Base-by-base conservation (phyloP, 2,888 invertebrate genomes). In the Dromius quadrimaculatus region DNA sequence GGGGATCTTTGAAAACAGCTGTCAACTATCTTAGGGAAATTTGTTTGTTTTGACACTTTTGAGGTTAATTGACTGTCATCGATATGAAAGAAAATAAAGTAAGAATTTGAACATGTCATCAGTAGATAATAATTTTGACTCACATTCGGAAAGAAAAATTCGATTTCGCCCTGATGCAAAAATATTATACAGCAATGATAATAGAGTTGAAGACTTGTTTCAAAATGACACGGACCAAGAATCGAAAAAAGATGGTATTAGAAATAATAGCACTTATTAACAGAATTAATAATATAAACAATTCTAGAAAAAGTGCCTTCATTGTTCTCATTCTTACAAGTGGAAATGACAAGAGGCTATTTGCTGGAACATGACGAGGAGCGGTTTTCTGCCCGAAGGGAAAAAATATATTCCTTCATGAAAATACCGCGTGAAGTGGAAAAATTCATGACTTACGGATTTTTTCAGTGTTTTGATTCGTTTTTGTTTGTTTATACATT, bases 401-500 rank as follows among this genome's bases (percentile, higher is more conserved):
- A 98, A 80, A 94, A 97, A 84, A 94, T 98, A 47, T 98, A 98
- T 81, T 95, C 96, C 0, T 98, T 98, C 80, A 92, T 98, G 85
- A 93, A 93, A 84, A 95, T 98, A 79, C 96, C 99, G 1, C 87
- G 91, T 76, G 95, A 98, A 83, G 86, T 95, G 36, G 95, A 95
- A 79, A 92, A 94, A 77, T 97, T 97, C 78, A 93, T 97, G 91
- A 88, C 88, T 0, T 97, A 95, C 84, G 97, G 97, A 28, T 94
- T 96, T 78, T 91, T 97, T 83, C 95, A 95, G 83, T 98, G 98
- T 84, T 92, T 95, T 22, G 99, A 99, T 84, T 97, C 98, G 15
- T 95, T 99, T 83, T 86, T 98, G 64, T 98, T 96, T 85, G 92
- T 98, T 66, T 98, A 98, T 83, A 98, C 99, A 65, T 97, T 98